Percentiles rank a stretch among this genome's conserved stretches.
phyloP scores from a whole-genome alignment of 2,888 invertebrate species.

The Dexiosoma caninum region DNA sequence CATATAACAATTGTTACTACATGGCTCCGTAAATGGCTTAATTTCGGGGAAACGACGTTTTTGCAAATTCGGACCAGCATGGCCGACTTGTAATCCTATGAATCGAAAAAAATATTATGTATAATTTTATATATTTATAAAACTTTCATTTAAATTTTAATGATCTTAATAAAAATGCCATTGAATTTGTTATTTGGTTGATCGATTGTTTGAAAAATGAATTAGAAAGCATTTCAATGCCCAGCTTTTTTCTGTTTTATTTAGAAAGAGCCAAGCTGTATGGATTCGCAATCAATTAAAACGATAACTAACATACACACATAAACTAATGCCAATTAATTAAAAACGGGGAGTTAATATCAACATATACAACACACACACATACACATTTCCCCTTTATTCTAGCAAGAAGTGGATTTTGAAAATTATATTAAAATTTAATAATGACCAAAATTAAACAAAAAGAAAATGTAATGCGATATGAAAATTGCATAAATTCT shows the following conservation, averaged over 20 bases:
- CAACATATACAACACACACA: slow-evolving; percentile 41
- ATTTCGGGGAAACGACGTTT: slow-evolving; percentile 93
- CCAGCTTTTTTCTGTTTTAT: slow-evolving; percentile 18
- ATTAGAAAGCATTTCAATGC: slow-evolving; percentile 45
- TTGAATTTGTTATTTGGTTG: slow-evolving; percentile 56
- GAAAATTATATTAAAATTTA: slow-evolving; percentile 47
- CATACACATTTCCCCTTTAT: slow-evolving; percentile 1
- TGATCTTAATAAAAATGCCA: slow-evolving; percentile 53
- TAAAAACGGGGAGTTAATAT: slow-evolving; percentile 18
- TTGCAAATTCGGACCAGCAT: slow-evolving; percentile 92
- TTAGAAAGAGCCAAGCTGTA: slow-evolving; percentile 51
- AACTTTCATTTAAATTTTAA: slow-evolving; percentile 1
- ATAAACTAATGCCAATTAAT: slow-evolving; percentile 52
- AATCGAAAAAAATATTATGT: background rate
- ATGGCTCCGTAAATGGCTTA: slow-evolving; percentile 90
- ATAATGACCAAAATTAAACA: slow-evolving; percentile 49
- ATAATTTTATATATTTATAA: background rate
- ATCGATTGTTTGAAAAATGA: slow-evolving; percentile 54
- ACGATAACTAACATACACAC: slow-evolving; percentile 48
- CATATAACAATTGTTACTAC: slow-evolving; percentile 92
- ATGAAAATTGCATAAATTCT: slow-evolving; percentile 47
- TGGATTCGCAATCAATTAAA: slow-evolving; percentile 48
- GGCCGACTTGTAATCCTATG: slow-evolving; percentile 90
- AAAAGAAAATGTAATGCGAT: slow-evolving; percentile 43
- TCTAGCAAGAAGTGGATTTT: slow-evolving; percentile 16